phyloP scores from a whole-genome alignment of 1,140 invertebrate genomes.

The Lordiphosa stackelbergi region DNA sequence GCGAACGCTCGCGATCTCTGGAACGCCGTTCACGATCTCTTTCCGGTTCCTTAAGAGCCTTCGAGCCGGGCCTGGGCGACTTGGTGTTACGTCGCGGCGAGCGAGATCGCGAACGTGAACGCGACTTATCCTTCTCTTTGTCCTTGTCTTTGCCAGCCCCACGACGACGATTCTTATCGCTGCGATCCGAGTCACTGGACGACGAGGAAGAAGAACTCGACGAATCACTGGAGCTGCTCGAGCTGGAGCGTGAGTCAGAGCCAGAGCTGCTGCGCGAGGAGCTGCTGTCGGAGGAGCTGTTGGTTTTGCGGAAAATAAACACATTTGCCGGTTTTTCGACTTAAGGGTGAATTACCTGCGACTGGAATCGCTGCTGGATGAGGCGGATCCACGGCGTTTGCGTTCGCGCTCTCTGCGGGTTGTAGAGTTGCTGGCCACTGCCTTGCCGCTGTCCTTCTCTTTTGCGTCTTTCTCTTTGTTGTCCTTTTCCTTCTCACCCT shows the following conservation, averaged over 20 bases:
- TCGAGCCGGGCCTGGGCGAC: slow-evolving; percentile 50
- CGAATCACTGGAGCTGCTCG: slow-evolving; percentile 84
- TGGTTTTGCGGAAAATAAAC: background rate
- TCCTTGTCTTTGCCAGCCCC: slow-evolving; percentile 77
- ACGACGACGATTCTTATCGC: slow-evolving; percentile 65
- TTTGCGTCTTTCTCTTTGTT: slow-evolving; percentile 65
- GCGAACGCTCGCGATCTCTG: slow-evolving; percentile 30
- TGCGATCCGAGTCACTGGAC: slow-evolving; percentile 77
- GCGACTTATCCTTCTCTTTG: slow-evolving; percentile 53
- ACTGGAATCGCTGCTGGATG: slow-evolving; percentile 86
- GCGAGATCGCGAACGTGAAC: slow-evolving; percentile 43
- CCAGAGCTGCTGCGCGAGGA: slow-evolving; percentile 88
- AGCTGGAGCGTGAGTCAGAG: slow-evolving; percentile 86
- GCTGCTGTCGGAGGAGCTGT: slow-evolving; percentile 78
- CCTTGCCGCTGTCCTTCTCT: slow-evolving; percentile 59
- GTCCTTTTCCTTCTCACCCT: slow-evolving; percentile 66
- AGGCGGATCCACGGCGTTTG: slow-evolving; percentile 80
- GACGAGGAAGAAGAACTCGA: slow-evolving; percentile 80
- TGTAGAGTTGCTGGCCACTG: slow-evolving; percentile 55
- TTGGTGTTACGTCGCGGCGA: slow-evolving; percentile 78
- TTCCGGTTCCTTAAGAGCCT: slow-evolving; percentile 59
- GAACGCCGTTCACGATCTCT: slow-evolving; percentile 49
- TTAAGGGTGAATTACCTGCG: slow-evolving; percentile 80
- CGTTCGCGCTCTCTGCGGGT: slow-evolving; percentile 66
- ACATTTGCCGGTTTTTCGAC: slow-evolving; percentile 6